A percentile compares a stretch with the other conserved stretches of the same genome.
phyloP scores from a whole-genome alignment of 2,888 invertebrate genomes.

The Hylaea fasciaria region DNA sequence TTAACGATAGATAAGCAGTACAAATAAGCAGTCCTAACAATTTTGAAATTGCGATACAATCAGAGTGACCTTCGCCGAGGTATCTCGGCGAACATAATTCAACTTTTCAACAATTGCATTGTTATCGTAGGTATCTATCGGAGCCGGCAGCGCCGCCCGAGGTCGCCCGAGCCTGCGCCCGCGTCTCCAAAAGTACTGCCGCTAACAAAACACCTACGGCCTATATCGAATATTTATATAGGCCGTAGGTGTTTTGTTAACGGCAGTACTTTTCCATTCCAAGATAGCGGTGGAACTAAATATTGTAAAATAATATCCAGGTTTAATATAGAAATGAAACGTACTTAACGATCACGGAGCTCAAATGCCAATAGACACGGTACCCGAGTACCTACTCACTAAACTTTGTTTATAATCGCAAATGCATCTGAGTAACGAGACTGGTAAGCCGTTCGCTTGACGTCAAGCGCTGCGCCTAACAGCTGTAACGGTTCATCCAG shows the following conservation, averaged over 20 bases:
- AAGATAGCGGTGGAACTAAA: not conserved
- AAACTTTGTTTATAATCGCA: too few species aligned
- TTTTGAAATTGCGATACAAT: conserved; percentile 61
- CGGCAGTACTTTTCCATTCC: too few species aligned
- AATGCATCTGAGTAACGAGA: too few species aligned
- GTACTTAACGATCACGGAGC: too few species aligned
- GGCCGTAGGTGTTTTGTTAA: conserved; percentile 15
- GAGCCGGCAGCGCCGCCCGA: conserved; percentile 41
- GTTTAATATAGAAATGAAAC: too few species aligned
- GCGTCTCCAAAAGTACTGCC: conserved; percentile 4
- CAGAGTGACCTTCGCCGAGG: conserved; percentile 60
- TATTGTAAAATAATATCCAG: too few species aligned
- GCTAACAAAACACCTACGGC: conserved; percentile 17
- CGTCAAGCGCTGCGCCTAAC: too few species aligned
- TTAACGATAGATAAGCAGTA: conserved; percentile 52
- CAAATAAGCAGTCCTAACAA: conserved; percentile 55
- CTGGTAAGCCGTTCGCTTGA: too few species aligned
- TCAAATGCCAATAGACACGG: too few species aligned
- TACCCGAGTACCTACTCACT: too few species aligned
- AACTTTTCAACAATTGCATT: conserved; percentile 72
- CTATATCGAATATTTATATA: not conserved
- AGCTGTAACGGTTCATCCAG: too few species aligned
- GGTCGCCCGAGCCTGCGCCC: conserved; percentile 30
- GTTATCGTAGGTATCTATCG: conserved; percentile 59
- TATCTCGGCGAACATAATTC: conserved; percentile 62